Evolutionary conservation across 2,888 invertebrate genomes (phyloP).

Genomic region (Lasioglossum calceatum): DNA sequence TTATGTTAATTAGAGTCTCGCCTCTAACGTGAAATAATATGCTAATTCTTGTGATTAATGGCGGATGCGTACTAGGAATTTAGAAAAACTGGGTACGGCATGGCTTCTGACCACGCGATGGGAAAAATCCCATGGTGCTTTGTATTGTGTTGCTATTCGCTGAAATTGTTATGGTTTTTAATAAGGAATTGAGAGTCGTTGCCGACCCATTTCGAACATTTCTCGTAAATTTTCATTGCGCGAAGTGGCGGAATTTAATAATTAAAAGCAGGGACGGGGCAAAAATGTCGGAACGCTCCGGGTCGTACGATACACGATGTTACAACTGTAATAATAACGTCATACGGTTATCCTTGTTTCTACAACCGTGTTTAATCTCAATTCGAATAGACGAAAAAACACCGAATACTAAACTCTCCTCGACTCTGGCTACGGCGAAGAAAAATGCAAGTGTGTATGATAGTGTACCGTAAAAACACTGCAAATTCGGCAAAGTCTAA

Average conservation of each 20-base stretch:
- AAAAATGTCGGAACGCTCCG: background rate
- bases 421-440: background rate
- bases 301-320: background rate
- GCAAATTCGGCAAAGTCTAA: too few relatives aligned
- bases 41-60: background rate
- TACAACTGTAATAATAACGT: background rate
- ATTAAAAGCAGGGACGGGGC: background rate
- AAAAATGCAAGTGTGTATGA: background rate
- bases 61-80: background rate
- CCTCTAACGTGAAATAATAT: background rate
- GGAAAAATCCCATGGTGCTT: background rate
- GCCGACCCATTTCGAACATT: background rate
- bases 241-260: background rate
- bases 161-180: background rate
- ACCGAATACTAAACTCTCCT: conserved; percentile 18
- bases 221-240: background rate
- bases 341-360: conserved; percentile 4
- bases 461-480: background rate
- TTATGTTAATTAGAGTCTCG: background rate
- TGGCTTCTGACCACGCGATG: background rate
- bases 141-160: background rate
- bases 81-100: background rate
- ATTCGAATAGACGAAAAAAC: background rate
- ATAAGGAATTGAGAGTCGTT: background rate
- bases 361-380: background rate